These are phyloP conservation scores for Lordiphosa collinella DNA, from an alignment of 1,140 invertebrate species.

Conservation along the genomic window DNA sequence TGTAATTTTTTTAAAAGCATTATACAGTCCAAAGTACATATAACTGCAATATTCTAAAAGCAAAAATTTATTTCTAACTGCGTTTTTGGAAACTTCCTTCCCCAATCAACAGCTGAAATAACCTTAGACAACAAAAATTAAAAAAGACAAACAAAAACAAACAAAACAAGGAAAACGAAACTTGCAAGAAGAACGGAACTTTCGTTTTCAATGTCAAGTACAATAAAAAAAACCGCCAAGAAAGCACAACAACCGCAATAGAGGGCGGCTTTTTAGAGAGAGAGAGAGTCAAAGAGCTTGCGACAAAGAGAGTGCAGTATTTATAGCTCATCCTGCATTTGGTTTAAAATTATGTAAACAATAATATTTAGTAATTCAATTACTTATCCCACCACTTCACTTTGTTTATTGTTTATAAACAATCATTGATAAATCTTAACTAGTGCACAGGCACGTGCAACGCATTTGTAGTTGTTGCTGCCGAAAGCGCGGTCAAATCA, in stretches of 20 bases:
- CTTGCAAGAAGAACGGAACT: conserved; percentile 42
- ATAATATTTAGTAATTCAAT: no score
- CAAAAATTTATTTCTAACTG: no score
- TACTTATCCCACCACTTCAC: no score
- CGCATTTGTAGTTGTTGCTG: conserved; percentile 1
- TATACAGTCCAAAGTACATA: no score
- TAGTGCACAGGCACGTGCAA: conserved; percentile 16
- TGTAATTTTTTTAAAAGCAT: no score
- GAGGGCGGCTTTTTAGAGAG: conserved; percentile 12
- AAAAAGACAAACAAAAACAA: conserved; percentile 13
- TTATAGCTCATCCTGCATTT: neutral
- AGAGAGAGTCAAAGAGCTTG: conserved; percentile 27
- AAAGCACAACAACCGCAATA: conserved; percentile 16
- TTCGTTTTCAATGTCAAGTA: conserved; percentile 65
- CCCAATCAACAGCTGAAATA: conserved; percentile 4
- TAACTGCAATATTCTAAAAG: no score
- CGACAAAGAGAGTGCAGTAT: neutral
- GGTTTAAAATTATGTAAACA: neutral
- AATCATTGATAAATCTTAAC: no score
- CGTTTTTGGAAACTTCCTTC: neutral
- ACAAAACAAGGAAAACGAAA: conserved; percentile 20
- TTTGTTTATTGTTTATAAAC: no score
- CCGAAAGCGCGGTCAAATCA: conserved; percentile 9
- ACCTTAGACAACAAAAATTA: conserved; percentile 15
- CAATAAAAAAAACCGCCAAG: conserved; percentile 3